phyloP scores from a whole-genome alignment of 2,113 vertebrate species.

The Glaucidium brasilianum region DNA sequence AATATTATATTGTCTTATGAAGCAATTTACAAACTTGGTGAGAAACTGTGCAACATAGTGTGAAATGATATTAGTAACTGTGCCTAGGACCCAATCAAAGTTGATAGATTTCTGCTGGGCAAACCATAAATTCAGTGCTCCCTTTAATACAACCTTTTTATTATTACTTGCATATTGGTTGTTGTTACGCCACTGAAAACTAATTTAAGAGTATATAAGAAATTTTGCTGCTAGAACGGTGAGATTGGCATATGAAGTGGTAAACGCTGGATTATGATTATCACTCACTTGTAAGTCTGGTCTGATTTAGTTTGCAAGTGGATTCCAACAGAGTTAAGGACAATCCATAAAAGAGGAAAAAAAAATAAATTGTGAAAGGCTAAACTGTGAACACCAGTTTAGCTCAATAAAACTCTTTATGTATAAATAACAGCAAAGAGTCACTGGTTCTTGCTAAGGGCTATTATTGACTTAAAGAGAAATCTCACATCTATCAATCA shows the following conservation, averaged over 20 bases:
- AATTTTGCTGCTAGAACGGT: background rate
- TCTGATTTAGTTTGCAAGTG: background rate
- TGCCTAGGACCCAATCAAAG: background rate
- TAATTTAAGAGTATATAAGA: background rate
- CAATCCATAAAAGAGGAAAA: background rate
- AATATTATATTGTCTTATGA: background rate
- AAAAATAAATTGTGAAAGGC: background rate
- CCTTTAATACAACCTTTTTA: background rate
- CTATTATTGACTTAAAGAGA: background rate
- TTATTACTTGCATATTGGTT: background rate
- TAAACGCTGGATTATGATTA: background rate
- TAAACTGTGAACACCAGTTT: background rate
- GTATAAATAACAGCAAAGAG: constrained; percentile 22
- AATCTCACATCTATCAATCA: background rate
- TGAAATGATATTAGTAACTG: constrained; percentile 54
- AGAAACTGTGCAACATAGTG: constrained; percentile 12
- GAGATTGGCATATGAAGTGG: background rate
- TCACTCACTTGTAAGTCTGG: background rate
- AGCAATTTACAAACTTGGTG: background rate
- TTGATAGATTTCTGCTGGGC: background rate
- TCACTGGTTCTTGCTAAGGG: background rate
- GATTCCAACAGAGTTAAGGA: background rate
- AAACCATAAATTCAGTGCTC: background rate
- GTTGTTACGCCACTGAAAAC: background rate
- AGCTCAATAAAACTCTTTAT: constrained; percentile 9